Evolutionary conservation across 2,797 vertebrate species (phyloP), one percentile per base, ranked within the genome.

Genomic region (Spondyliosoma cantharus): DNA sequence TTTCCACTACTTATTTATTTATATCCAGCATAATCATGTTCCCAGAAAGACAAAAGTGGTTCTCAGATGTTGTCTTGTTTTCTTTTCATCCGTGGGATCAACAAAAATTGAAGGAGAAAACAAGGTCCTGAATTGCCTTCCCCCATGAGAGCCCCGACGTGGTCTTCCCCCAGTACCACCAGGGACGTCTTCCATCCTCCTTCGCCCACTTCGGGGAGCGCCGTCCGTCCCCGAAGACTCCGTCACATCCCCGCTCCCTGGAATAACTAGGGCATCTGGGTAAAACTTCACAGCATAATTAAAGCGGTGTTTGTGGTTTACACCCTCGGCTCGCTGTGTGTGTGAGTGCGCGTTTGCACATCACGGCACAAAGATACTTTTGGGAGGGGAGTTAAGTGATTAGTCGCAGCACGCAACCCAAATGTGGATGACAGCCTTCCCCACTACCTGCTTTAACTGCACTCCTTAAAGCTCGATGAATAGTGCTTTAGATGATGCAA

Each of bases 251-350:
- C 76, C 37, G 70, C 86, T 91, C 87, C 74, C 50, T 60, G 25
- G 82, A 91, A 93, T 86, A 94, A 93, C 82, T 94, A 87, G 93
- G 90, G 83, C 91, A 91, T 88, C 78, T 84, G 91, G 91, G 92
- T 92, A 89, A 91, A 92, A 90, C 91, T 92, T 94, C 87, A 90
- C 78, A 83, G 84, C 87, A 86, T 93, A 92, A 93, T 93, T 93
- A 92, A 90, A 89, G 68, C 76, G 82, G 82, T 88, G 86, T 88
- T 87, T 86, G 80, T 75, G 71, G 65, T 83, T 85, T 76, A 69
- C 58, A 80, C 65, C 57, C 63, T 77, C 22, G 12, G 74, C 78
- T 82, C 60, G 63, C 70, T 66, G 22, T 54, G 37, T 50, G 48
- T 66, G 43, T 63, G 66, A 64, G 52, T 56, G 5, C 3, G n/a